Percentiles rank a stretch among this genome's conserved stretches.
phyloP scores from a whole-genome alignment of 2,888 invertebrate species.

The Drosophila borealis region DNA sequence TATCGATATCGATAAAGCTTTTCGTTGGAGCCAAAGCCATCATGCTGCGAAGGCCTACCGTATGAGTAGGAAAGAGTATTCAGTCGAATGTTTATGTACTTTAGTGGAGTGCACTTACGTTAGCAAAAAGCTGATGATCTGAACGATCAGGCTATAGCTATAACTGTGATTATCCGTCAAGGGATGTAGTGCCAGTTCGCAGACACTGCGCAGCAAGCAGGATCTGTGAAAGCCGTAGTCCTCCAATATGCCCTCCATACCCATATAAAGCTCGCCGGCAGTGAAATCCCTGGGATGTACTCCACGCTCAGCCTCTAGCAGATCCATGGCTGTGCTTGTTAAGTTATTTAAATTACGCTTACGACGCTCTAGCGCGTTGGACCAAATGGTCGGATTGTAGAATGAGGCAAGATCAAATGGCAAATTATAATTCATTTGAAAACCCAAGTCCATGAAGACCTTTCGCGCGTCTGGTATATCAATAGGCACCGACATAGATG shows the following conservation, averaged over 20 bases:
- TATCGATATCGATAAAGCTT: constrained; percentile 78
- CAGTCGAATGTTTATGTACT: not conserved
- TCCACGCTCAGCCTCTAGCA: constrained; percentile 19
- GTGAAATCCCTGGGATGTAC: constrained; percentile 78
- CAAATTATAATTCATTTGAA: constrained; percentile 83
- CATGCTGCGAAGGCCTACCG: constrained; percentile 86
- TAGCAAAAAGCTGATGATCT: constrained; percentile 88
- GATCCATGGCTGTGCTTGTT: constrained; percentile 8
- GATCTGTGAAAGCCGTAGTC: constrained; percentile 87
- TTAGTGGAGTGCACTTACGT: constrained; percentile 86
- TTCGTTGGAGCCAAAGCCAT: constrained; percentile 86
- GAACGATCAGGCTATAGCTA: constrained; percentile 86
- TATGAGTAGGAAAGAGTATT: not conserved
- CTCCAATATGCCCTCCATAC: constrained; percentile 71
- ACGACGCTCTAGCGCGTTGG: constrained; percentile 53
- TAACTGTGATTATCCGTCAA: constrained; percentile 86
- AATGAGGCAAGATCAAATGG: constrained; percentile 75
- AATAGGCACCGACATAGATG: constrained; percentile 79
- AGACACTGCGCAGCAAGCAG: constrained; percentile 89
- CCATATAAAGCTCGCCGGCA: constrained; percentile 79
- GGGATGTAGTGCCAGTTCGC: constrained; percentile 89
- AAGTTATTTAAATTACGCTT: constrained; percentile 48
- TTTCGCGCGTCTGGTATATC: constrained; percentile 69
- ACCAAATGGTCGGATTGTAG: constrained; percentile 80
- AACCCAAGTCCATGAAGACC: constrained; percentile 82